Percentiles rank a stretch among this genome's conserved stretches.
Evolutionary conservation across 2,797 vertebrate species (phyloP).

Genomic region (Tokudaia muenninki): DNA sequence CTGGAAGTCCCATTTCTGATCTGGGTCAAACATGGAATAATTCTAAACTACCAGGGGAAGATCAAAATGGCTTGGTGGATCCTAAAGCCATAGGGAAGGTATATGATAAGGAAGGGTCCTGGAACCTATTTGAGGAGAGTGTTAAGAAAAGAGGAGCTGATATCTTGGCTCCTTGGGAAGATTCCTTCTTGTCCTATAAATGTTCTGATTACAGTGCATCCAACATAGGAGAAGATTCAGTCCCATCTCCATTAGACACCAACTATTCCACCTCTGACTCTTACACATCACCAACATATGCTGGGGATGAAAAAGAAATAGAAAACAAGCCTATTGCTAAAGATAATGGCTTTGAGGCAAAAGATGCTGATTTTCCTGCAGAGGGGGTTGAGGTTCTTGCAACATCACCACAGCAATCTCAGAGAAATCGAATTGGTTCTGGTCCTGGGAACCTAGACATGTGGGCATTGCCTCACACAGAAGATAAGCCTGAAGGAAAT

Average conservation of each 20-base stretch:
- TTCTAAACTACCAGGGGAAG: conserved; percentile 66
- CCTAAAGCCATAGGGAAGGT: conserved; percentile 64
- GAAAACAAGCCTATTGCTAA: conserved; percentile 78
- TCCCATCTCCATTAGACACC: conserved; percentile 89
- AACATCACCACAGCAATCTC: conserved; percentile 38
- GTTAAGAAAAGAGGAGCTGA: conserved; percentile 81
- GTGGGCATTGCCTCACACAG: conserved; percentile 73
- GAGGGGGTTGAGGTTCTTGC: conserved; percentile 50
- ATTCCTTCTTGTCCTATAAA: conserved; percentile 87
- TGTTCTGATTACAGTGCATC: conserved; percentile 84
- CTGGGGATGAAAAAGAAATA: conserved; percentile 86
- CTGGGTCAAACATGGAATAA: conserved; percentile 79
- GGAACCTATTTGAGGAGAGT: conserved; percentile 86
- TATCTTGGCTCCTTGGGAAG: conserved; percentile 86
- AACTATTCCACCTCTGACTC: conserved; percentile 91
- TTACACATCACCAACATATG: conserved; percentile 87
- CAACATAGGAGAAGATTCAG: conserved; percentile 84
- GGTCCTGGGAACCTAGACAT: conserved; percentile 61
- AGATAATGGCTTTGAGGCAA: conserved; percentile 69
- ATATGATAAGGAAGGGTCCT: conserved; percentile 82
- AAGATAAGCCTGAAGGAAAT: conserved; percentile 67
- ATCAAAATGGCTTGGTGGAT: conserved; percentile 39
- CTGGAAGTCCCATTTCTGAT: conserved; percentile 71
- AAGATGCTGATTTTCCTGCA: conserved; percentile 5
- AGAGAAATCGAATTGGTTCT: conserved; percentile 69